Evolutionary conservation across 2,888 invertebrate species (phyloP).

Genomic region (Calameuta filiformis): DNA sequence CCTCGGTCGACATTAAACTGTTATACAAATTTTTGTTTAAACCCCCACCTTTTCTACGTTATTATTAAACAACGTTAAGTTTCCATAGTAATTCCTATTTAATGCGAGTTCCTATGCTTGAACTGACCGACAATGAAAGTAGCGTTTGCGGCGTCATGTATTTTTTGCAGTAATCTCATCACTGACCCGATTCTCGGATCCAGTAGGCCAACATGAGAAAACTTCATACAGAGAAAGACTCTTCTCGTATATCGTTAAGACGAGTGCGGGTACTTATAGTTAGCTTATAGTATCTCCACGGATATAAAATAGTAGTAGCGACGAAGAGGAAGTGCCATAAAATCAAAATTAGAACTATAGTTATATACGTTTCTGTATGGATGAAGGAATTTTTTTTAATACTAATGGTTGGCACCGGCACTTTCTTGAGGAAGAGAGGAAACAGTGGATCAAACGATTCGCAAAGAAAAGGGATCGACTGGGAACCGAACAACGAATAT

Average conservation of each 20-base stretch:
- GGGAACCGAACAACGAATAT: neutral
- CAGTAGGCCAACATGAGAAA: conserved; percentile 51
- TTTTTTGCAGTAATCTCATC: conserved; percentile 56
- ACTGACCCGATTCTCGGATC: conserved; percentile 60
- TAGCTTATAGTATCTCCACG: neutral
- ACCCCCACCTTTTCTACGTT: neutral
- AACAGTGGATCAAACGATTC: neutral
- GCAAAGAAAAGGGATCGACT: neutral
- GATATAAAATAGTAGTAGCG: neutral
- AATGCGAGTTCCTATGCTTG: neutral
- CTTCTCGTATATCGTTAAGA: neutral
- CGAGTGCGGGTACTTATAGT: neutral
- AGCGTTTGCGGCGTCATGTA: conserved; percentile 48
- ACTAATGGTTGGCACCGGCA: neutral
- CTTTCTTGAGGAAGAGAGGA: neutral
- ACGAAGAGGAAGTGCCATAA: neutral
- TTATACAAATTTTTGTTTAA: neutral
- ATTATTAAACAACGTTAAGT: neutral
- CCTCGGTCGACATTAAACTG: neutral
- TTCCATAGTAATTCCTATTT: neutral
- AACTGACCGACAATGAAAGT: conserved; percentile 60
- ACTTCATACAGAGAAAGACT: neutral
- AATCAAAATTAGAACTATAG: neutral
- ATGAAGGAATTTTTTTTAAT: neutral
- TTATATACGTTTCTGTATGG: neutral